A percentile compares a stretch with the other conserved stretches of the same genome.
These are phyloP conservation scores for Gambusia yucatana DNA, from an alignment of 2,797 vertebrate genomes.

Conservation along the genomic window DNA sequence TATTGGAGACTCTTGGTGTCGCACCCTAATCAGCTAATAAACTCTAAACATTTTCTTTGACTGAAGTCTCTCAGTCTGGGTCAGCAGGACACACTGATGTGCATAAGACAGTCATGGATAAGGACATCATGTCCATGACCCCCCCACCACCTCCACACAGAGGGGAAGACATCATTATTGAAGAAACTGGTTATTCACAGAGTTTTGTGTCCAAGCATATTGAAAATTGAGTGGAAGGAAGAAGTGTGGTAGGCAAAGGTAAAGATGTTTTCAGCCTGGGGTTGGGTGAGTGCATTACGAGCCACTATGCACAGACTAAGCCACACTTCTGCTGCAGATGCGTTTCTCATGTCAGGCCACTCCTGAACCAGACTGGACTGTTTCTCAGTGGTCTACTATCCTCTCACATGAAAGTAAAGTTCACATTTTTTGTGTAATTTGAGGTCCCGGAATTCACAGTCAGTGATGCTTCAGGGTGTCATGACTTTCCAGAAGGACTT, in stretches of 20 bases:
- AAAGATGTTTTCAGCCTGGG: background rate
- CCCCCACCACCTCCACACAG: too few species aligned
- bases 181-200: background rate
- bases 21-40: background rate
- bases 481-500: background rate
- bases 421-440: background rate
- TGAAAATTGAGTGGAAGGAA: background rate
- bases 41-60: background rate
- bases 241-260: background rate
- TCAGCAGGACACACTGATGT: background rate
- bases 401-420: background rate
- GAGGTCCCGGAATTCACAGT: background rate
- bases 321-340: background rate
- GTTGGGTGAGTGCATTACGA: background rate
- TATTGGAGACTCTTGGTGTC: too few species aligned
- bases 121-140: too few species aligned
- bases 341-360: background rate
- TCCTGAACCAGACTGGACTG: background rate
- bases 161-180: too few species aligned
- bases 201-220: background rate
- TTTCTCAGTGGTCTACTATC: background rate
- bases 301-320: background rate
- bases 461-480: background rate
- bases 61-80: background rate
- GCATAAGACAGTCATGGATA: background rate